These are phyloP conservation scores for Arremon aurantiirostris DNA, from an alignment of 2,797 vertebrate genomes.

Conservation along the genomic window DNA sequence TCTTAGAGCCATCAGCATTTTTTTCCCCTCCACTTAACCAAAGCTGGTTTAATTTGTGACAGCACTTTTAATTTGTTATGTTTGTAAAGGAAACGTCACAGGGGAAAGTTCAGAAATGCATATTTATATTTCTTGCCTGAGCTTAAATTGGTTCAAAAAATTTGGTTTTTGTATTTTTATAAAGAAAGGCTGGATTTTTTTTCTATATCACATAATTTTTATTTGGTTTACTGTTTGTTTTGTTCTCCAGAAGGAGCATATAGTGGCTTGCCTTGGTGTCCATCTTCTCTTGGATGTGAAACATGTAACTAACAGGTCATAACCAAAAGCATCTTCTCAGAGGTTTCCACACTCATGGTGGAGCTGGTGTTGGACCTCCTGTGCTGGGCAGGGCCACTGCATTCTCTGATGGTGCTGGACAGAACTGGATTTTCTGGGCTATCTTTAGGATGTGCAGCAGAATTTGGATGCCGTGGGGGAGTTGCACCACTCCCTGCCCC, in stretches of 20 bases:
- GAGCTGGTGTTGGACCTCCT: neutral
- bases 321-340: neutral
- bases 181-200: neutral
- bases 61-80: neutral
- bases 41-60: neutral
- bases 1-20: neutral
- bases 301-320: neutral
- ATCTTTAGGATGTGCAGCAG: neutral
- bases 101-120: neutral
- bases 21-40: neutral
- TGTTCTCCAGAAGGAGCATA: neutral
- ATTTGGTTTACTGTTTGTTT: neutral
- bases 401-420: neutral
- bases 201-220: accelerated
- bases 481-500: accelerated
- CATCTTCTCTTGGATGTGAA: neutral
- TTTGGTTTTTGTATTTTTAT: neutral
- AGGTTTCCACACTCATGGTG: neutral
- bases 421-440: neutral
- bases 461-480: accelerated
- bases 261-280: neutral
- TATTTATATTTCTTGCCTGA: slow-evolving; percentile 6
- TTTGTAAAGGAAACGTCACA: neutral
- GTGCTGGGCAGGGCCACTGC: neutral
- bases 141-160: neutral